Evolutionary conservation across 1,140 invertebrate genomes (phyloP).

Genomic region (Oedothorax gibbosus): DNA sequence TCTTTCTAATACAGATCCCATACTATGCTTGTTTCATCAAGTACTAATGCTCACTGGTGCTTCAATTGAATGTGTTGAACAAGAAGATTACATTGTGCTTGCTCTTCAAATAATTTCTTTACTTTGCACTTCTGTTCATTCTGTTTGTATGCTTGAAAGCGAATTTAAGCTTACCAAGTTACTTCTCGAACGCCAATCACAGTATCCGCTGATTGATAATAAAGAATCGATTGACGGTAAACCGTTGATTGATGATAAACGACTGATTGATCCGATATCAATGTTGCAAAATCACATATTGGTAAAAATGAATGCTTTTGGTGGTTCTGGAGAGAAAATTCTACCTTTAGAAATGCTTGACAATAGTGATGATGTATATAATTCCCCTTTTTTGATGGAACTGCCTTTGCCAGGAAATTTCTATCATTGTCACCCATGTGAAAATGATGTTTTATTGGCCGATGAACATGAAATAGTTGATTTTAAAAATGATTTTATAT

Average conservation of each 20-base stretch:
- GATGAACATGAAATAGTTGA: neutral
- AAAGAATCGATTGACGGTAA: conserved; percentile 8
- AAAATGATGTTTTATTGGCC: neutral
- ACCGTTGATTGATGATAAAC: neutral
- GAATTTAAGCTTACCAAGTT: conserved; percentile 4
- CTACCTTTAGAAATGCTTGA: conserved; percentile 33
- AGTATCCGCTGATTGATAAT: conserved; percentile 2
- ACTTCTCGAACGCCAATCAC: conserved; percentile 12
- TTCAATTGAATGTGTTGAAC: neutral
- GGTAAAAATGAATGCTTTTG: conserved; percentile 31
- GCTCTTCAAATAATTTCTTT: conserved; percentile 38
- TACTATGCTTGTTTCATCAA: conserved; percentile 21
- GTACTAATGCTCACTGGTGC: conserved; percentile 33
- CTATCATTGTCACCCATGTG: neutral
- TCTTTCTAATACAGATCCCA: neutral
- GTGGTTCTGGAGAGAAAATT: conserved; percentile 18
- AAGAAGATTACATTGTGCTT: conserved; percentile 28
- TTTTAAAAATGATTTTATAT: conserved; percentile 6
- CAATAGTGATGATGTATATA: neutral
- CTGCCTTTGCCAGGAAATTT: neutral
- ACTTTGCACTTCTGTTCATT: conserved; percentile 17
- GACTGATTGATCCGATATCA: conserved; percentile 27
- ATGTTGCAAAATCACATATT: conserved; percentile 42
- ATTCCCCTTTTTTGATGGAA: conserved; percentile 28
- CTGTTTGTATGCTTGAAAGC: conserved; percentile 21